Evolutionary conservation across 1,140 invertebrate species (phyloP).

Genomic region (Drosophila teissieri): DNA sequence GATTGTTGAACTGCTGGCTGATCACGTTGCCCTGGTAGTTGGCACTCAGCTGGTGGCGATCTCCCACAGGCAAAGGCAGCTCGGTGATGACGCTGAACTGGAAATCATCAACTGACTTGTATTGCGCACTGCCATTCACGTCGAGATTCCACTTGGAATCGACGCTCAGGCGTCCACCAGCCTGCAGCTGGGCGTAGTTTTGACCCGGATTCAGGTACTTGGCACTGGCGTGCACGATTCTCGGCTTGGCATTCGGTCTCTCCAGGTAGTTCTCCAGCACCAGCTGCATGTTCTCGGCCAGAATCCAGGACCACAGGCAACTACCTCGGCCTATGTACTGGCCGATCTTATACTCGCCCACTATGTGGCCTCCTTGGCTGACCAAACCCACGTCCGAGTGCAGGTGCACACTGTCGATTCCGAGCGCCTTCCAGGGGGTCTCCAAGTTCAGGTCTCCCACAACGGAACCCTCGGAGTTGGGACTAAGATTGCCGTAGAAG

Average conservation of each 20-base stretch:
- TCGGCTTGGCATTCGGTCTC: conserved; percentile 64
- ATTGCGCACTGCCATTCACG: conserved; percentile 73
- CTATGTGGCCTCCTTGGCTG: conserved; percentile 45
- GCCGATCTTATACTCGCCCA: conserved; percentile 69
- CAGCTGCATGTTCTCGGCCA: conserved; percentile 85
- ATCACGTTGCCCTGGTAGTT: conserved; percentile 71
- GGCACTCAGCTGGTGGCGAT: conserved; percentile 58
- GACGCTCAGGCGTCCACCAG: conserved; percentile 86
- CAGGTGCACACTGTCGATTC: conserved; percentile 71
- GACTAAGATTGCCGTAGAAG: conserved; percentile 62
- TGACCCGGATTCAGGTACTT: conserved; percentile 86
- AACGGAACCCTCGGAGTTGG: conserved; percentile 20
- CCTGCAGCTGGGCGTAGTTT: conserved; percentile 84
- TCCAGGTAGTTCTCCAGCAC: conserved; percentile 79
- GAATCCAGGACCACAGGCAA: conserved; percentile 74
- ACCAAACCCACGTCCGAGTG: conserved; percentile 55
- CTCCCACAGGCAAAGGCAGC: conserved; percentile 67
- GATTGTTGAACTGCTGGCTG: conserved; percentile 43
- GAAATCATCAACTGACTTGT: conserved; percentile 62
- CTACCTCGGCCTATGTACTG: conserved; percentile 61
- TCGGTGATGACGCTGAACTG: conserved; percentile 47
- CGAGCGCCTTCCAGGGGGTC: conserved; percentile 76
- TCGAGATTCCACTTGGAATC: conserved; percentile 85
- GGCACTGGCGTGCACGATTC: conserved; percentile 70
- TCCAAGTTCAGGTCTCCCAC: conserved; percentile 64